phyloP scores from a whole-genome alignment of 2,113 vertebrate genomes.

The Trichomycterus rosablanca region DNA sequence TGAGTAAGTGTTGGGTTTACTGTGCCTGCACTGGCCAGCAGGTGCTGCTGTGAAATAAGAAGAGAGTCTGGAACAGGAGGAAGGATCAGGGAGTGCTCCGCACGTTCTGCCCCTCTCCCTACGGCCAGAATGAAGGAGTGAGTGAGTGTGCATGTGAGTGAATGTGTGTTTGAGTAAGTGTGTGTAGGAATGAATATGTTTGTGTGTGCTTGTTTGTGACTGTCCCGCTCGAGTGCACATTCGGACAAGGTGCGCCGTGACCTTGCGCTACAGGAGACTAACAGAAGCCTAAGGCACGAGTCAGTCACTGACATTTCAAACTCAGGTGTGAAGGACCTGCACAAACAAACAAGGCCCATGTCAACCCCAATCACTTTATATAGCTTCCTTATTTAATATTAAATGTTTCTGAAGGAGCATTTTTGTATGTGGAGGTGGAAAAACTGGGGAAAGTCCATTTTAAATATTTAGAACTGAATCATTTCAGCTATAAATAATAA shows the following conservation, averaged over 20 bases:
- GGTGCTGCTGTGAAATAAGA: constrained; percentile 77
- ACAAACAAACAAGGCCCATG: constrained; percentile 16
- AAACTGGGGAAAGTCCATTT: too few relatives aligned
- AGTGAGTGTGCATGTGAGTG: not conserved
- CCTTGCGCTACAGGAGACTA: constrained; percentile 46
- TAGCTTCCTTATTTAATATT: not conserved
- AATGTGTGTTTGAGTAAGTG: constrained; percentile 14
- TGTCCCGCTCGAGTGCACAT: constrained; percentile 32
- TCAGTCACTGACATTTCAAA: constrained; percentile 43
- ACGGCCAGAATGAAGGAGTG: constrained; percentile 56
- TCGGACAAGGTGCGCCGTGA: constrained; percentile 44
- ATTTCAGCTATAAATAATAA: too few relatives aligned
- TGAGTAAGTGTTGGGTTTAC: constrained; percentile 28
- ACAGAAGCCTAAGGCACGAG: constrained; percentile 36
- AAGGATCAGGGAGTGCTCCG: constrained; percentile 51
- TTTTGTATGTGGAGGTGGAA: too few relatives aligned
- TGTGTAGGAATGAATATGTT: constrained; percentile 37
- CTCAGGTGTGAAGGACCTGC: constrained; percentile 19
- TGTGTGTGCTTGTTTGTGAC: constrained; percentile 43
- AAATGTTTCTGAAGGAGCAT: not conserved
- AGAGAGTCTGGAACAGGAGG: constrained; percentile 57
- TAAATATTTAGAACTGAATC: too few relatives aligned
- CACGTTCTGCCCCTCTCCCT: constrained; percentile 64
- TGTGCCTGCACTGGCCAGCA: constrained; percentile 70
- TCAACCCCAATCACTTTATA: constrained; percentile 3